Percentiles rank a stretch among this genome's conserved stretches.
Evolutionary conservation across 2,113 vertebrate species (phyloP).

Genomic region (Sula dactylatra): DNA sequence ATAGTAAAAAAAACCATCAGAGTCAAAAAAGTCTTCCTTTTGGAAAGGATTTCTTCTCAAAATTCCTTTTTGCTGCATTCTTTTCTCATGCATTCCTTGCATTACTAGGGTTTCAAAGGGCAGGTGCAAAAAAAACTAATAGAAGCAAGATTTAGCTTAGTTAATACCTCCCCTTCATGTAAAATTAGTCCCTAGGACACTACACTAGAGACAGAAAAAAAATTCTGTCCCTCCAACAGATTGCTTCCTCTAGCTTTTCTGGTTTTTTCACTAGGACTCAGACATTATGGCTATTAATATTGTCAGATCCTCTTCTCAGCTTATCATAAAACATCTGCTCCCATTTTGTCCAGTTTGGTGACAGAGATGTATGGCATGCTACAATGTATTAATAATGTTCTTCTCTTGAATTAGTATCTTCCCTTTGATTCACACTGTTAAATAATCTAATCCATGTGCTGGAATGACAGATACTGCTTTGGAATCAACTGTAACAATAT

Average conservation of each 20-base stretch:
- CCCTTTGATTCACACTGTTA: slow-evolving; percentile 68
- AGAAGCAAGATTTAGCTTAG: neutral
- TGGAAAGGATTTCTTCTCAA: neutral
- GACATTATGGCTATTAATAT: slow-evolving; percentile 47
- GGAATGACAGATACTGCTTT: slow-evolving; percentile 53
- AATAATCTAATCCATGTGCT: slow-evolving; percentile 56
- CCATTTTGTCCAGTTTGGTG: slow-evolving; percentile 60
- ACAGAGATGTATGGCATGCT: slow-evolving; percentile 62
- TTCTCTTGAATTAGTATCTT: slow-evolving; percentile 55
- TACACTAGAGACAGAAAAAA: neutral
- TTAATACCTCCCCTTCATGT: neutral
- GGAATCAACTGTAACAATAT: slow-evolving; percentile 29
- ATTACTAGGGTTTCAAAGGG: slow-evolving; percentile 1
- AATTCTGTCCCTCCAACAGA: slow-evolving; percentile 6
- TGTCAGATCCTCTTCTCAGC: slow-evolving; percentile 43
- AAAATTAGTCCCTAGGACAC: neutral
- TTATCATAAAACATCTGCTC: slow-evolving; percentile 68
- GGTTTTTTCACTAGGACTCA: neutral
- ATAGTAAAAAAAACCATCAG: neutral
- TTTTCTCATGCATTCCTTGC: slow-evolving; percentile 15
- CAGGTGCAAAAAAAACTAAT: neutral
- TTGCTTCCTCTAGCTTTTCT: neutral
- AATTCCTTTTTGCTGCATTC: slow-evolving; percentile 11
- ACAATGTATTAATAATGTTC: slow-evolving; percentile 55
- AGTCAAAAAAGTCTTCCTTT: neutral